Evolutionary conservation across 2,113 vertebrate species (phyloP), one percentile per base, ranked within the genome.

Genomic region (Brachirus orientalis): DNA sequence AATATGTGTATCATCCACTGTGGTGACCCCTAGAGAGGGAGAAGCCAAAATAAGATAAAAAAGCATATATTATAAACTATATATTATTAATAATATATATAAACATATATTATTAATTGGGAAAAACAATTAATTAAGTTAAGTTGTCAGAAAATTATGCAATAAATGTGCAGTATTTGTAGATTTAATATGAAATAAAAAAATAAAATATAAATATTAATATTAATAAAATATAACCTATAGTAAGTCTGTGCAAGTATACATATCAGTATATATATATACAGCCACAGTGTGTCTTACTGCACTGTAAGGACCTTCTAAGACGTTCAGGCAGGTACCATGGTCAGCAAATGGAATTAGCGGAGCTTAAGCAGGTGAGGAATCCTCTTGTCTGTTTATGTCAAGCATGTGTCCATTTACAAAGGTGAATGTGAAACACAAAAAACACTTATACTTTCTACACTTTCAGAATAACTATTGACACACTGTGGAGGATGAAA

Each of bases 321-420:
- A 88, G 73, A 85, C 37, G 43, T 65, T 72, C 45, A 62, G 70
- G 69, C 74, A 73, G 79, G 82, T 81, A 50, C 51, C 40, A 43
- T 8, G 7, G 18, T 80, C 72, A 75, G 69, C 75, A 82, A 79
- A 86, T 79, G 56, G 86, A 66, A 66, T 91, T 87, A 90, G 37
- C 40, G 46, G 69, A 81, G 73, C 69, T 83, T 88, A 82, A 66
- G 65, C 75, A 81, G 69, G 61, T 61, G 72, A 77, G 28, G 18
- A 50, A 73, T 67, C 68, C 65, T 59, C 53, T 37, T 40, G 11
- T 17, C 33, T 69, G 46, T 40, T 51, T 22, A 5, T 45, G 16
- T 64, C 43, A 46, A 36, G 38, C 22, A 20, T 12, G 8, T 20
- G 59, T 82, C 65, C 53, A 63, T 45, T 47, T 44, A 0, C 20